phyloP scores from a whole-genome alignment of 2,113 vertebrate species.

The Chrysochloris asiatica region DNA sequence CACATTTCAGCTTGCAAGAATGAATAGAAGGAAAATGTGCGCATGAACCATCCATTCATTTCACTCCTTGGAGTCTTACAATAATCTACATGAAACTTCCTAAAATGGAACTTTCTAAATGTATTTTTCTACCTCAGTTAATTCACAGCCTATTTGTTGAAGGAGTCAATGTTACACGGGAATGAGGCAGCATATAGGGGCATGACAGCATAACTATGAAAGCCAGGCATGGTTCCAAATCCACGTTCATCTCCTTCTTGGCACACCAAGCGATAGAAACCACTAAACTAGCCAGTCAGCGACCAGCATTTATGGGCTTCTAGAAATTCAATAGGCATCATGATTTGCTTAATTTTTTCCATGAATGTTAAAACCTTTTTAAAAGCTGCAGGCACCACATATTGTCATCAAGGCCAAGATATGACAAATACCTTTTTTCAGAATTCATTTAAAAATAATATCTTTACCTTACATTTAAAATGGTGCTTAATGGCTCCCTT shows the following conservation, averaged over 20 bases:
- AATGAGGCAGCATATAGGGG: conserved; percentile 5
- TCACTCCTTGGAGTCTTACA: background rate
- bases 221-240: conserved; percentile 59
- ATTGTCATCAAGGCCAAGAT: background rate
- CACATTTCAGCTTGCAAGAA: background rate
- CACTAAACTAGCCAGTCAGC: conserved; percentile 57
- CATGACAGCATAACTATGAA: conserved; percentile 40
- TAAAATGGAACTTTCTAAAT: conserved; percentile 37
- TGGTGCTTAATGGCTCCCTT: background rate
- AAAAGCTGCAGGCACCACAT: conserved; percentile 19
- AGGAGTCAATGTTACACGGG: background rate
- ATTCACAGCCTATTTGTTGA: background rate
- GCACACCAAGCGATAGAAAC: conserved; percentile 58
- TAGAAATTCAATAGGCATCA: conserved; percentile 77
- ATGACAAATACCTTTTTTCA: background rate
- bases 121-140: conserved; percentile 35
- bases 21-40: background rate
- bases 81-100: conserved; percentile 7
- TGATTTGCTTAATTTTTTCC: conserved; percentile 72
- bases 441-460: conserved; percentile 20
- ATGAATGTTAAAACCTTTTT: conserved; percentile 54
- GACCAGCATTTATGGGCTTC: conserved; percentile 59
- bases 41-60: background rate
- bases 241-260: conserved; percentile 52
- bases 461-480: background rate